A percentile compares a stretch with the other conserved stretches of the same genome.
Evolutionary conservation across 2,797 vertebrate species (phyloP).

Genomic region (Apogon talboti): DNA sequence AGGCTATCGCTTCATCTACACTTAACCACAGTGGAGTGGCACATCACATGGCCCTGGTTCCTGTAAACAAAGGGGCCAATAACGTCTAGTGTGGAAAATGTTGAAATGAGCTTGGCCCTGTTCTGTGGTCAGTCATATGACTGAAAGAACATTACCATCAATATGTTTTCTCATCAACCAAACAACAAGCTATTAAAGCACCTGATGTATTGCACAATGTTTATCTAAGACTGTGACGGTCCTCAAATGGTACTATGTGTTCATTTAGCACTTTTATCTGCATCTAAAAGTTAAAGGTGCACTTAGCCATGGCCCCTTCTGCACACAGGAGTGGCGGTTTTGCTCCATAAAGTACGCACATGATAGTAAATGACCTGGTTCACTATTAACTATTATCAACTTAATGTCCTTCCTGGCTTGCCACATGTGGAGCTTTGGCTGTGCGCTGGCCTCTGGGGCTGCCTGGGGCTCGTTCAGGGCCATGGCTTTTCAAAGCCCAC

Average conservation of each 20-base stretch:
- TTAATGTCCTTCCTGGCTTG: conserved; percentile 82
- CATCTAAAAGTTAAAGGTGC: conserved; percentile 79
- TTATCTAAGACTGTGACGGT: conserved; percentile 76
- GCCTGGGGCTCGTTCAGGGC: conserved; percentile 83
- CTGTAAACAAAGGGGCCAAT: conserved; percentile 44
- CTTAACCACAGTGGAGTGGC: conserved; percentile 73
- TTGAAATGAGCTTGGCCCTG: conserved; percentile 47
- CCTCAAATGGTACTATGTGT: conserved; percentile 66
- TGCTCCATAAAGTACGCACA: conserved; percentile 85
- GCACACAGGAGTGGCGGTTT: conserved; percentile 70
- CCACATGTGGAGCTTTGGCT: conserved; percentile 78
- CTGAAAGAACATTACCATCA: conserved; percentile 63
- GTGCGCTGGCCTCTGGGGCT: conserved; percentile 73
- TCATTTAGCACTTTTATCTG: conserved; percentile 75
- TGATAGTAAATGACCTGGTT: conserved; percentile 88
- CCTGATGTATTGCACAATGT: conserved; percentile 80
- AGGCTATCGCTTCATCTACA: conserved; percentile 81
- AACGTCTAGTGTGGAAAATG: conserved; percentile 63
- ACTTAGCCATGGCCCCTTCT: conserved; percentile 57
- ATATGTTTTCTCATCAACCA: conserved; percentile 55
- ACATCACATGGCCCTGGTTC: conserved; percentile 64
- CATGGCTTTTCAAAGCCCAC: conserved; percentile 79
- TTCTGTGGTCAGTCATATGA: conserved; percentile 65
- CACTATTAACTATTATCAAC: conserved; percentile 87
- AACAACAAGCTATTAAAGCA: conserved; percentile 68